Evolutionary conservation across 2,113 vertebrate species (phyloP).

Genomic region (Aegithalos caudatus): DNA sequence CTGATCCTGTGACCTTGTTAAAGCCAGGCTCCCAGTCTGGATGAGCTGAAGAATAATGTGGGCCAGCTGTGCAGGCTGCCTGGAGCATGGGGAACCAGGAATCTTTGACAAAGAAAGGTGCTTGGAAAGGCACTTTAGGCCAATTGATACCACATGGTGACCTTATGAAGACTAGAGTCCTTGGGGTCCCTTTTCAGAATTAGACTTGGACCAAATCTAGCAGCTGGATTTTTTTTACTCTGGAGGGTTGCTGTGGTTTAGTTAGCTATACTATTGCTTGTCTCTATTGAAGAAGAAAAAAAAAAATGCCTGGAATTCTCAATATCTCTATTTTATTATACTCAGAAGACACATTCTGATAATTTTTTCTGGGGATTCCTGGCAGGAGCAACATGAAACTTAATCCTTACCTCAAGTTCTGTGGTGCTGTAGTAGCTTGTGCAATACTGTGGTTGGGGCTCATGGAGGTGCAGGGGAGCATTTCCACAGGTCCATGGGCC

Average conservation of each 20-base stretch:
- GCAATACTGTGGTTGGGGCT: neutral
- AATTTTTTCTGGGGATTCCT: slow-evolving; percentile 51
- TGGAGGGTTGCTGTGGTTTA: slow-evolving; percentile 27
- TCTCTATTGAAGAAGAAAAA: slow-evolving; percentile 25
- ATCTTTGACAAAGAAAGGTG: slow-evolving; percentile 1
- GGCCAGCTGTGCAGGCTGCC: slow-evolving; percentile 43
- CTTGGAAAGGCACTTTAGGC: slow-evolving; percentile 41
- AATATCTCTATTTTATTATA: slow-evolving; percentile 37
- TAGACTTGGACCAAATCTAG: slow-evolving; percentile 42
- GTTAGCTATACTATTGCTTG: neutral
- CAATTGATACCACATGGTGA: slow-evolving; percentile 62
- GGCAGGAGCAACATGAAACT: slow-evolving; percentile 3
- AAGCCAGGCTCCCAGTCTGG: slow-evolving; percentile 15
- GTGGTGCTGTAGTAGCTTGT: neutral
- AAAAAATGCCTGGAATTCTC: slow-evolving; percentile 9
- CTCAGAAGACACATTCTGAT: slow-evolving; percentile 42
- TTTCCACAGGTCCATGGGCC: neutral
- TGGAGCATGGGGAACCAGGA: slow-evolving; percentile 17
- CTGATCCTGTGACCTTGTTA: slow-evolving; percentile 34
- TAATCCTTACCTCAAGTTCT: neutral
- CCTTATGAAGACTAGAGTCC: slow-evolving; percentile 42
- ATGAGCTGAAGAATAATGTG: slow-evolving; percentile 46
- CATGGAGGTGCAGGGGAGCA: neutral
- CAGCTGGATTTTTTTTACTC: slow-evolving; percentile 55
- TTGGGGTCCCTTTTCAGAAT: slow-evolving; percentile 37